These are phyloP conservation scores for Henricia sp. DNA, from an alignment of 53 echinoderm and acorn worm genomes.

Conservation along the genomic window DNA sequence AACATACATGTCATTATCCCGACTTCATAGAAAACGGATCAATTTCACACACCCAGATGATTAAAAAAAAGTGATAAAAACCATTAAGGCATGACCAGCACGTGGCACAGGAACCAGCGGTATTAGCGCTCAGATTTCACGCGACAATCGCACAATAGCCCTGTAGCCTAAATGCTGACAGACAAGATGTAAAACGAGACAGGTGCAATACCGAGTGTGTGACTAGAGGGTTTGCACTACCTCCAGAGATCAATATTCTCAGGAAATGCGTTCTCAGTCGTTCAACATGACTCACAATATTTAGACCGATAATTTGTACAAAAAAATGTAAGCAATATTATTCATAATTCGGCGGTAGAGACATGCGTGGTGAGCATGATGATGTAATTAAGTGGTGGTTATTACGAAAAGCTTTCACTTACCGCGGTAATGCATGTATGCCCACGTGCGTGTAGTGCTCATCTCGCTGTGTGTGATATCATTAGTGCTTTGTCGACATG, in stretches of 20 bases:
- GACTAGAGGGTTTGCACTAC: constrained; percentile 30
- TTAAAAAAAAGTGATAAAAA: not conserved
- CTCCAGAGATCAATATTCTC: constrained; percentile 33
- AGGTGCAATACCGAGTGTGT: constrained; percentile 37
- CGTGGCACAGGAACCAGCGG: not conserved
- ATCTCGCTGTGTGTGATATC: not conserved
- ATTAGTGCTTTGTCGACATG: not conserved
- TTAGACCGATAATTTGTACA: constrained; percentile 34
- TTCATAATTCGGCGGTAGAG: constrained; percentile 28
- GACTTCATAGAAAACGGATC: too few species aligned
- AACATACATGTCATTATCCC: not conserved
- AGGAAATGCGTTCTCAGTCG: constrained; percentile 62
- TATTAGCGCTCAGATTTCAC: constrained; percentile 27
- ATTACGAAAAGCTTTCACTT: not conserved
- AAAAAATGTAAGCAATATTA: constrained; percentile 56
- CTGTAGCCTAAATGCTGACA: constrained; percentile 42
- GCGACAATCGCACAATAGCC: constrained; percentile 49
- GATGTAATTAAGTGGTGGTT: not conserved
- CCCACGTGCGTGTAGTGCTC: not conserved
- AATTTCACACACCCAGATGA: too few species aligned
- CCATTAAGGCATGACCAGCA: constrained; percentile 47
- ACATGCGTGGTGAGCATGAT: not conserved
- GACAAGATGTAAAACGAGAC: constrained; percentile 57
- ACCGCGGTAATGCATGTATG: constrained; percentile 11
- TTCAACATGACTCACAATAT: constrained; percentile 61